These are phyloP conservation scores for Arothron firmamentum DNA, from an alignment of 2,113 vertebrate genomes.

Conservation along the genomic window DNA sequence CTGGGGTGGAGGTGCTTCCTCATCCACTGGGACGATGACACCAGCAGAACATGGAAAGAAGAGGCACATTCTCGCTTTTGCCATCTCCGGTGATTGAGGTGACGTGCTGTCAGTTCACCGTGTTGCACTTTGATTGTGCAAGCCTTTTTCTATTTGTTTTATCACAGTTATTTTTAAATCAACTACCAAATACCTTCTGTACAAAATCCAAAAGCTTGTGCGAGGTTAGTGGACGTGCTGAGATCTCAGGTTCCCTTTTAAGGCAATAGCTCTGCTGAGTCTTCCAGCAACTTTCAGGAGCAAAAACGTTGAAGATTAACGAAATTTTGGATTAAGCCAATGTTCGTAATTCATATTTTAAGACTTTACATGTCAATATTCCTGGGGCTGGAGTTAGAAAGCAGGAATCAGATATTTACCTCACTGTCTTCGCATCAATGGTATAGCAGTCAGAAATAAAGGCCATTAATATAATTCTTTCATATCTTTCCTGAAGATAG, in stretches of 20 bases:
- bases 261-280: slow-evolving; percentile 55
- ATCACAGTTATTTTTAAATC: background rate
- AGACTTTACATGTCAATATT: background rate
- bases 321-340: background rate
- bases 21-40: too few relatives aligned
- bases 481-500: background rate
- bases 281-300: slow-evolving; percentile 46
- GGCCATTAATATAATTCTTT: too few relatives aligned
- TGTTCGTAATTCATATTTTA: background rate
- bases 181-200: background rate
- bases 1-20: too few relatives aligned
- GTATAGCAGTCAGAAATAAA: too few relatives aligned
- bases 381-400: too few relatives aligned
- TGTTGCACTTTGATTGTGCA: too few relatives aligned
- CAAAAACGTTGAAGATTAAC: slow-evolving; percentile 26
- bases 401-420: too few relatives aligned
- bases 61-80: too few relatives aligned
- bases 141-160: background rate
- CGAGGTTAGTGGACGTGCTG: slow-evolving; percentile 26
- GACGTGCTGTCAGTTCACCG: too few relatives aligned
- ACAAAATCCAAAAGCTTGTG: slow-evolving; percentile 25
- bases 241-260: slow-evolving; percentile 67
- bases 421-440: too few relatives aligned
- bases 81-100: too few relatives aligned
- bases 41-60: too few relatives aligned